These are phyloP conservation scores for Leptocoma aspasia DNA, from an alignment of 2,113 vertebrate genomes.

Conservation along the genomic window DNA sequence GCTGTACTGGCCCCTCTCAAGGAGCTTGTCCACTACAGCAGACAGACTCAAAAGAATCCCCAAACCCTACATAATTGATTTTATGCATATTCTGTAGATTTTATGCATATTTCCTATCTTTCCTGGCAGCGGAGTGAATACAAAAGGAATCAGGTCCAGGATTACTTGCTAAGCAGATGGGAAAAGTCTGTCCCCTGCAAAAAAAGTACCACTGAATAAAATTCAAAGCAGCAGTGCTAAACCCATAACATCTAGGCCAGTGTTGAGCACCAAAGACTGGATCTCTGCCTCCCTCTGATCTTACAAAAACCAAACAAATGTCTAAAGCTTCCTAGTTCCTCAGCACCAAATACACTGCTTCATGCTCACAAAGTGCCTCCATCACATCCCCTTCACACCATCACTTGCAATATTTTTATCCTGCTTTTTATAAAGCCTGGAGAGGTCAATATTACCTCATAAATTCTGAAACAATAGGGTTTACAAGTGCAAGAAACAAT, in stretches of 20 bases:
- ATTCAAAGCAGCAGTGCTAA: background rate
- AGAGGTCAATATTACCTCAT: background rate
- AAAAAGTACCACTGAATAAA: background rate
- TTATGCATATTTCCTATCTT: conserved; percentile 1
- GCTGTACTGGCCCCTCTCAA: background rate
- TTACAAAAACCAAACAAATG: background rate
- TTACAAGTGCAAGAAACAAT: conserved; percentile 49
- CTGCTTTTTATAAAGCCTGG: background rate
- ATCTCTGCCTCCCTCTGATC: background rate
- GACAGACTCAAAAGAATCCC: background rate
- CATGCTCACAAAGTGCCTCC: background rate
- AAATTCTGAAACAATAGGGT: conserved; percentile 30
- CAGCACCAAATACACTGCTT: background rate
- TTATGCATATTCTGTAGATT: background rate
- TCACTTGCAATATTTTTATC: background rate
- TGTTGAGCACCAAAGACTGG: accelerated
- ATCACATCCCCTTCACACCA: background rate
- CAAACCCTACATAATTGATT: background rate
- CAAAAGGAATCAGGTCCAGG: background rate
- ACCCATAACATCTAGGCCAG: background rate
- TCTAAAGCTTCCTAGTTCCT: background rate
- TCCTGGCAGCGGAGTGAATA: background rate
- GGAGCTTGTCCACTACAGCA: background rate
- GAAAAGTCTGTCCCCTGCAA: background rate
- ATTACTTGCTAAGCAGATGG: background rate